Percentiles rank a stretch among this genome's conserved stretches.
Conservation (phyloP, 1,140 invertebrate genomes). For the Aricia agestis region DNA sequence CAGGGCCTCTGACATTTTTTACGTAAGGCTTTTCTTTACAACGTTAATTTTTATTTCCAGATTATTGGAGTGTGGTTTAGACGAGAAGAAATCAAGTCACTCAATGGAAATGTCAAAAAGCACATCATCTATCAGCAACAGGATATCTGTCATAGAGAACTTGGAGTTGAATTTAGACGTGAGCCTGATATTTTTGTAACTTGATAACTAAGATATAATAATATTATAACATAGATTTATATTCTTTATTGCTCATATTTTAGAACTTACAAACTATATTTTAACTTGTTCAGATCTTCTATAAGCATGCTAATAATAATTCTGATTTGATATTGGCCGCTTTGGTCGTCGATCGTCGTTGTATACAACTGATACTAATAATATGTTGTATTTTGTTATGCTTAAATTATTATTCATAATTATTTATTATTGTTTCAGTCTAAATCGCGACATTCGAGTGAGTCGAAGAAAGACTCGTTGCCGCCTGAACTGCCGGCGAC, state of each 20-base stretch:
- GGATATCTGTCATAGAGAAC: slow-evolving; percentile 64
- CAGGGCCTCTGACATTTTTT: too few species aligned
- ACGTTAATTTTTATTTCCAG: slow-evolving; percentile 28
- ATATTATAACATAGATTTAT: too few species aligned
- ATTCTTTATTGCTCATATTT: too few species aligned
- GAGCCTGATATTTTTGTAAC: slow-evolving; percentile 26
- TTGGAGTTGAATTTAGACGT: slow-evolving; percentile 39
- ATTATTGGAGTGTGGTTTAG: slow-evolving; percentile 61
- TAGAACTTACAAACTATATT: too few species aligned
- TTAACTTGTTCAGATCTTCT: too few species aligned
- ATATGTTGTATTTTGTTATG: too few species aligned
- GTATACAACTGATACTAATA: too few species aligned
- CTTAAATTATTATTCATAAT: background rate
- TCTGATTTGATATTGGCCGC: too few species aligned
- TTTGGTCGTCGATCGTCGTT: too few species aligned
- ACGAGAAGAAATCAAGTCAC: slow-evolving; percentile 60
- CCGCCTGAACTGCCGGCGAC: slow-evolving; percentile 34
- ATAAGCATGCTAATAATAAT: too few species aligned
- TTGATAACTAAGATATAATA: too few species aligned
- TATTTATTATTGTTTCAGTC: slow-evolving; percentile 36
- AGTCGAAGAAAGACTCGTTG: slow-evolving; percentile 45
- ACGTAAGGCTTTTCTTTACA: background rate
- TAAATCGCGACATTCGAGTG: slow-evolving; percentile 47
- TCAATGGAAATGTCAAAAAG: slow-evolving; percentile 74
- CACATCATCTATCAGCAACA: slow-evolving; percentile 70